Percentiles rank a stretch among this genome's conserved stretches.
Evolutionary conservation across 2,113 vertebrate species (phyloP).

Genomic region (Corythaixoides concolor): DNA sequence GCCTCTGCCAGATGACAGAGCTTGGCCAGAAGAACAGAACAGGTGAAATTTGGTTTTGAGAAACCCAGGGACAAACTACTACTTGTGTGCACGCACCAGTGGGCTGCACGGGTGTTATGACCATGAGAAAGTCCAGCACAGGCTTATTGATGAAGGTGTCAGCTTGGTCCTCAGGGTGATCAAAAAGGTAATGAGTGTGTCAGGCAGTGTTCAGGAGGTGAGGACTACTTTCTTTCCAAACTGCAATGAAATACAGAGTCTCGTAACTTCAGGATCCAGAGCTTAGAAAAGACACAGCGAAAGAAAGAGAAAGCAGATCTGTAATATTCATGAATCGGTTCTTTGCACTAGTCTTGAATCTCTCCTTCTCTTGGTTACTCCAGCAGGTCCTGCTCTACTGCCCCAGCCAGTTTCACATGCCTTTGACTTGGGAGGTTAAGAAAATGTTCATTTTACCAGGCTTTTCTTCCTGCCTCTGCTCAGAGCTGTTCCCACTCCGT

Average conservation of each 20-base stretch:
- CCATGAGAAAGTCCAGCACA: neutral
- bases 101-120: neutral
- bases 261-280: neutral
- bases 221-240: neutral
- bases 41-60: neutral
- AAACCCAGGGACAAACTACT: neutral
- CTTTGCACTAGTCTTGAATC: neutral
- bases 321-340: neutral
- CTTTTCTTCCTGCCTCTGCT: neutral
- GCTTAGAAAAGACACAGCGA: neutral
- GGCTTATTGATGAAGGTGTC: neutral
- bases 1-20: neutral
- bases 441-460: constrained; percentile 22
- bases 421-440: constrained; percentile 18
- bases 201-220: neutral
- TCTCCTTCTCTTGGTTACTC: neutral
- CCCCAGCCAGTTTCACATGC: constrained; percentile 24
- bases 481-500: constrained; percentile 23
- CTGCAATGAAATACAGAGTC: neutral
- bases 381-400: constrained; percentile 45
- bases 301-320: neutral
- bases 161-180: neutral
- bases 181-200: neutral
- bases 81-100: neutral
- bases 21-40: neutral